These are phyloP conservation scores for Embiotoca jacksoni DNA, from an alignment of 2,113 vertebrate genomes.

Conservation along the genomic window DNA sequence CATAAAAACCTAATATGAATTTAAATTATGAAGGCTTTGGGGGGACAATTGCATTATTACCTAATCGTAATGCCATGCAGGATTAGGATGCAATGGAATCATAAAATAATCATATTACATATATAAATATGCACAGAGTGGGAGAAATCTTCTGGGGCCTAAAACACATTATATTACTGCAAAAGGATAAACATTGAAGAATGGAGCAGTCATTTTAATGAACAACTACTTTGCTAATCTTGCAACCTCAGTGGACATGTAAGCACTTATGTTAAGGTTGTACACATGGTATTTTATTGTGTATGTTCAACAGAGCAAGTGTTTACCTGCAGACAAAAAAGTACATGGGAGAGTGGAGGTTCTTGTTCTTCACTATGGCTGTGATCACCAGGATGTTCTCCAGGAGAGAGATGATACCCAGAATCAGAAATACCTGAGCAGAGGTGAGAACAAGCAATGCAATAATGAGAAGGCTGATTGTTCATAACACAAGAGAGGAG, in stretches of 20 bases:
- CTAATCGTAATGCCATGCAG: slow-evolving; percentile 1
- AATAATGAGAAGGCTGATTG: neutral
- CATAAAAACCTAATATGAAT: no score
- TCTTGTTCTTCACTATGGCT: slow-evolving; percentile 94
- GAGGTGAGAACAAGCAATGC: no score
- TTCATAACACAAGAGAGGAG: no score
- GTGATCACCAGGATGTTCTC: slow-evolving; percentile 96
- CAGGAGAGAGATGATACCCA: slow-evolving; percentile 93
- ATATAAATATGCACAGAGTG: neutral
- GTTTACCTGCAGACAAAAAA: slow-evolving; percentile 91
- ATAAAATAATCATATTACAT: neutral
- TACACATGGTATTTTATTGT: neutral
- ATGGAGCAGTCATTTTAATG: neutral
- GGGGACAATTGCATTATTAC: neutral
- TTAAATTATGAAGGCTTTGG: no score
- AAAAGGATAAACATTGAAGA: neutral
- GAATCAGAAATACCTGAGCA: slow-evolving; percentile 87
- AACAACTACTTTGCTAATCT: no score
- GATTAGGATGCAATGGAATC: slow-evolving; percentile 3
- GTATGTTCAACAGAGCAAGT: neutral
- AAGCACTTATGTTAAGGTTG: no score
- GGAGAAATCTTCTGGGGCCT: neutral
- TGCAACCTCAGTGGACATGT: no score
- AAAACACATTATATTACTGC: no score
- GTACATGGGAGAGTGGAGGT: slow-evolving; percentile 97